Percentiles rank a stretch among this genome's conserved stretches.
phyloP scores from a whole-genome alignment of 1,140 invertebrate genomes.

The Lanistes nyassanus region DNA sequence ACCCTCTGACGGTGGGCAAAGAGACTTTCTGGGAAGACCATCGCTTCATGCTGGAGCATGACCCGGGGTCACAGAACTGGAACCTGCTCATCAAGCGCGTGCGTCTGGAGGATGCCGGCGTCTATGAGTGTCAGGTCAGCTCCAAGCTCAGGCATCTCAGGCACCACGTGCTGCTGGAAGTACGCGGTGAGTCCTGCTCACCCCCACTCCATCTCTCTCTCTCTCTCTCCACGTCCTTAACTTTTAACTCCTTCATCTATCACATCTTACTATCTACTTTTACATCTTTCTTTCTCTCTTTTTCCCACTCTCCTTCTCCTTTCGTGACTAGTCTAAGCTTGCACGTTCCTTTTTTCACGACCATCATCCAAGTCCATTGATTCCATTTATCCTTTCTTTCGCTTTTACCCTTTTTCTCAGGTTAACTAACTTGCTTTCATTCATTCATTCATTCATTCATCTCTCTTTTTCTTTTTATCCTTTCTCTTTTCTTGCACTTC shows the following conservation, averaged over 20 bases:
- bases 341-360: too few relatives aligned
- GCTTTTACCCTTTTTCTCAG: too few relatives aligned
- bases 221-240: too few relatives aligned
- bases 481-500: background rate
- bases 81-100: slow-evolving; percentile 49
- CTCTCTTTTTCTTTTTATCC: background rate
- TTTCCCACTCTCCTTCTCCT: too few relatives aligned
- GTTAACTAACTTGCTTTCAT: too few relatives aligned
- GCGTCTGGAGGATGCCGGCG: slow-evolving; percentile 37
- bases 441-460: too few relatives aligned
- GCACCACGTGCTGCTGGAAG: slow-evolving; percentile 34
- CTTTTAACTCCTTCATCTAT: too few relatives aligned
- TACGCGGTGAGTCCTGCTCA: slow-evolving; percentile 35
- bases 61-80: slow-evolving; percentile 36
- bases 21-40: slow-evolving; percentile 41
- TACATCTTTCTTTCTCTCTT: background rate
- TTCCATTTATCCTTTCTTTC: too few relatives aligned
- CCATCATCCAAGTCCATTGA: too few relatives aligned
- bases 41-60: slow-evolving; percentile 34
- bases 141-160: slow-evolving; percentile 39
- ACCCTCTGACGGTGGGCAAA: slow-evolving; percentile 44
- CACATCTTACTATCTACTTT: too few relatives aligned
- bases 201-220: too few relatives aligned
- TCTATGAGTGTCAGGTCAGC: slow-evolving; percentile 55
- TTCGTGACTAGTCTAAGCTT: too few relatives aligned